These are phyloP conservation scores for Rachycentron canadum DNA, from an alignment of 2,797 vertebrate genomes.

Conservation along the genomic window DNA sequence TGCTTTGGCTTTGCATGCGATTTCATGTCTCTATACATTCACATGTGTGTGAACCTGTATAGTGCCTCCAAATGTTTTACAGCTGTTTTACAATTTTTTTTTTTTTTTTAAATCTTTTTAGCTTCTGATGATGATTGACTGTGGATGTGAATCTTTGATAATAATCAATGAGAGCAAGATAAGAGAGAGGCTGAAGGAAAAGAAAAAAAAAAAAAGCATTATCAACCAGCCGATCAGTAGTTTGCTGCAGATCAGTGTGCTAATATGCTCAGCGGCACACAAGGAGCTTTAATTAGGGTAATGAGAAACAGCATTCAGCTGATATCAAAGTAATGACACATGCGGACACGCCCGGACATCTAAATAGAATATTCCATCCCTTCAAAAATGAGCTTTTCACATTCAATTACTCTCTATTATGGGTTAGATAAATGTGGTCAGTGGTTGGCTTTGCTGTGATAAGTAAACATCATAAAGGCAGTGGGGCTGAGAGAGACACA, in stretches of 20 bases:
- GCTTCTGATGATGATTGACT: slow-evolving; percentile 64
- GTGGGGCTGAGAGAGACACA: slow-evolving; percentile 14
- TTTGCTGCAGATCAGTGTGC: slow-evolving; percentile 79
- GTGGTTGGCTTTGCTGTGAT: slow-evolving; percentile 60
- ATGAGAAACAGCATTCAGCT: slow-evolving; percentile 82
- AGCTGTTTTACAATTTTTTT: slow-evolving; percentile 13
- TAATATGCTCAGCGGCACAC: slow-evolving; percentile 81
- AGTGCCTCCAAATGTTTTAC: slow-evolving; percentile 2
- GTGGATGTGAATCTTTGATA: slow-evolving; percentile 71
- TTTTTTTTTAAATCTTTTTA: slow-evolving; percentile 18
- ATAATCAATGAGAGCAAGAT: slow-evolving; percentile 68
- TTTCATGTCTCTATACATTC: neutral
- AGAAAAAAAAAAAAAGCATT: slow-evolving; percentile 42
- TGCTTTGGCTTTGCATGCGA: neutral
- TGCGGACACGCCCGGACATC: slow-evolving; percentile 74
- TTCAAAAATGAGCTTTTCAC: slow-evolving; percentile 81
- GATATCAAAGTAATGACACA: slow-evolving; percentile 83
- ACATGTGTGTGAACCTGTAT: slow-evolving; percentile 7
- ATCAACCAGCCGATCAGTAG: slow-evolving; percentile 77
- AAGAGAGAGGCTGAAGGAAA: slow-evolving; percentile 50
- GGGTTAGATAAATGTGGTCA: slow-evolving; percentile 65
- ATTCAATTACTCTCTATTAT: slow-evolving; percentile 82
- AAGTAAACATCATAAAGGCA: slow-evolving; percentile 54
- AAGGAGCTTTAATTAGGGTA: slow-evolving; percentile 82
- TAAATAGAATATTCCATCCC: slow-evolving; percentile 75